Conservation (phyloP, 2,797 vertebrate species). For the Bradypodion ventrale region DNA sequence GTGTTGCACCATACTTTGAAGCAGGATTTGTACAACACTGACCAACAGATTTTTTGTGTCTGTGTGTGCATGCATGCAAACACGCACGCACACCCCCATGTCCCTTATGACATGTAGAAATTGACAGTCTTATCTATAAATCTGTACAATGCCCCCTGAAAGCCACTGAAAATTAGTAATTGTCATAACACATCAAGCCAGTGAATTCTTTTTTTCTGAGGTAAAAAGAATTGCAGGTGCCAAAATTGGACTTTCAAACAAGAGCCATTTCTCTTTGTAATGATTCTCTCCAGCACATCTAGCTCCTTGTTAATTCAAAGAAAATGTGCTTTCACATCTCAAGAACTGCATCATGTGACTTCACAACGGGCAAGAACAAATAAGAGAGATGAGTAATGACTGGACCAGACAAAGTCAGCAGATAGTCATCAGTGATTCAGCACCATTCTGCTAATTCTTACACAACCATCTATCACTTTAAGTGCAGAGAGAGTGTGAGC, state of each 20-base stretch:
- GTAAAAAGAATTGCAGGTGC: not conserved
- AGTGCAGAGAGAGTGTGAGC: not conserved
- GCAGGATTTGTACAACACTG: no score
- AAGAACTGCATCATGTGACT: not conserved
- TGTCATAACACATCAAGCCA: not conserved
- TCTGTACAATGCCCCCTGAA: not conserved
- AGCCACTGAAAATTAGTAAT: not conserved
- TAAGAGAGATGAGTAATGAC: not conserved
- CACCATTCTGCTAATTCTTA: not conserved
- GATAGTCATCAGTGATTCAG: slow-evolving; percentile 10
- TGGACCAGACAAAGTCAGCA: slow-evolving; percentile 20
- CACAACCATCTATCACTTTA: not conserved
- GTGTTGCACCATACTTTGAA: no score
- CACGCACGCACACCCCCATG: no score
- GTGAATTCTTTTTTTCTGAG: not conserved
- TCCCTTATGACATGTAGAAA: not conserved
- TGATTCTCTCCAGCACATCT: not conserved
- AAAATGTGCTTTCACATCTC: not conserved
- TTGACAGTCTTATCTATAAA: not conserved
- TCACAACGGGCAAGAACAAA: slow-evolving; percentile 32
- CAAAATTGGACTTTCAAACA: not conserved
- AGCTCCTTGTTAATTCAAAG: not conserved
- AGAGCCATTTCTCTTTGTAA: not conserved
- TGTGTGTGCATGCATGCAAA: no score
- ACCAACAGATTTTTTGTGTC: no score